phyloP scores from a whole-genome alignment of 2,113 vertebrate genomes.

The Pachycephala philippinensis region DNA sequence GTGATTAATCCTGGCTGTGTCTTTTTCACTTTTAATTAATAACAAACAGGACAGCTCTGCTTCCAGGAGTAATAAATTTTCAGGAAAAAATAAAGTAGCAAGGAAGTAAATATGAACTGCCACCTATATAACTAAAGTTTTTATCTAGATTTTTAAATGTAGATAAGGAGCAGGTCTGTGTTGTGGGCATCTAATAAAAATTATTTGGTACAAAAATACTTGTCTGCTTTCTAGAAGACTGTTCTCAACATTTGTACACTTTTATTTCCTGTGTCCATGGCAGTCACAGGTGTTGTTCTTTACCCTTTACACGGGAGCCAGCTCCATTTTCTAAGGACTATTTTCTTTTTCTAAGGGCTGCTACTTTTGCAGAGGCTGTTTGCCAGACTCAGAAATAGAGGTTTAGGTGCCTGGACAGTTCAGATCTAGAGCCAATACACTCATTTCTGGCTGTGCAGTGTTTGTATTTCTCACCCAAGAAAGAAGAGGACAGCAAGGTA shows the following conservation, averaged over 20 bases:
- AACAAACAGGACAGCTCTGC: neutral
- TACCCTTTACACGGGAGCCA: neutral
- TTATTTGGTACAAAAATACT: neutral
- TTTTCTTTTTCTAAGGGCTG: neutral
- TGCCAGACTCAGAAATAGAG: neutral
- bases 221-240: neutral
- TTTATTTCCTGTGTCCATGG: neutral
- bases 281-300: neutral
- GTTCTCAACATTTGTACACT: neutral
- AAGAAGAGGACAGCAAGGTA: neutral
- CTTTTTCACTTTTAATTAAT: neutral
- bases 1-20: neutral
- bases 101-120: neutral
- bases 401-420: neutral
- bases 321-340: neutral
- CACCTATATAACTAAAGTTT: neutral
- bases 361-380: neutral
- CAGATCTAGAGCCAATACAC: neutral
- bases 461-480: neutral
- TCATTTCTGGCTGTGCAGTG: neutral
- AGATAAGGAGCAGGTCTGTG: neutral
- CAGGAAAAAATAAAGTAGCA: neutral
- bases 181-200: neutral
- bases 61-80: neutral
- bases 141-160: neutral